Base-by-base conservation (phyloP, 2,797 vertebrate genomes). In the Macrochelys suwanniensis region DNA sequence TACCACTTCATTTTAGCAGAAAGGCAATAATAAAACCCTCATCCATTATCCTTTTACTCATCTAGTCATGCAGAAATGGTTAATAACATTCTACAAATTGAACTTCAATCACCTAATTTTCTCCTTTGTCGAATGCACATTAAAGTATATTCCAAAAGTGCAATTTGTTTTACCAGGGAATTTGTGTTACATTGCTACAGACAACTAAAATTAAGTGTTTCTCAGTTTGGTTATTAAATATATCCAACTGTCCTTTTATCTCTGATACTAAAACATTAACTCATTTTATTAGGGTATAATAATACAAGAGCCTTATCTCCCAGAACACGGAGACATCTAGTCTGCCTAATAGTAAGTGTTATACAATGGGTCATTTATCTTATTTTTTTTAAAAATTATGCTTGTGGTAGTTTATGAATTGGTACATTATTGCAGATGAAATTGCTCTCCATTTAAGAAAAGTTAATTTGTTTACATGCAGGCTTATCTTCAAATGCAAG, bases 31-130 rank as follows among this genome's bases (percentile, higher is more conserved):
- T 99, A 99, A 99, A 99, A 99, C 99, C 98, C 99, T 99, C 99
- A 99, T 99, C 99, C 99, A 99, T 99, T 99, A 99, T 99, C 99
- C 99, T 99, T 99, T 99, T 99, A 99, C 99, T 93, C 98, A 99
- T 98, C 99, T 99, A 99, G 98, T 99, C 99, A 99, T 98, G 99
- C 98, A 98, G 99, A 99, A 99, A 99, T 99, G 98, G 99, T 99
- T 99, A 99, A 99, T 99, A 99, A 99, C 99, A 98, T 98, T 99
- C 98, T 99, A 99, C 99, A 99, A 99, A 99, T 99, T 99, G 99
- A 99, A 99, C 99, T 99, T 99, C 99, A 99, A 99, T 99, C 99
- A 99, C 98, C 98, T 99, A 98, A 98, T 99, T 99, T 99, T 99
- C 98, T 98, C 98, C 98, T 98, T 98, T 98, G 98, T 98, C 98